Evolutionary conservation across 2,888 invertebrate species (phyloP).

Genomic region (Tipula unca): DNA sequence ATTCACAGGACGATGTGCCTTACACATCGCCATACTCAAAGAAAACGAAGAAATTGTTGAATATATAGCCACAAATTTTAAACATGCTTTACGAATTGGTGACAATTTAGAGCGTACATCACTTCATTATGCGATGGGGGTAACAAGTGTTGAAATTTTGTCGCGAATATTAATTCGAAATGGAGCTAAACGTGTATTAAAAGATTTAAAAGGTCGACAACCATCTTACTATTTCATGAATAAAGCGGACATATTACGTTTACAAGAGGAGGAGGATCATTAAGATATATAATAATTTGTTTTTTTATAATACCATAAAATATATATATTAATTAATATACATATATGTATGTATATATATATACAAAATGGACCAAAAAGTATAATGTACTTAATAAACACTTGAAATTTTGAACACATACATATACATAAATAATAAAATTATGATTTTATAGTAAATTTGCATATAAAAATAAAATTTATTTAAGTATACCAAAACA

Average conservation of each 20-base stretch:
- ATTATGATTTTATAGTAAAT: background rate
- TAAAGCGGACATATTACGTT: slow-evolving; percentile 73
- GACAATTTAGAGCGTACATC: slow-evolving; percentile 84
- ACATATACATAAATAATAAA: background rate
- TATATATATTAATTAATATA: too few relatives aligned
- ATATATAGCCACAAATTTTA: slow-evolving; percentile 61
- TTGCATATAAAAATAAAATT: background rate
- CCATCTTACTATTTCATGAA: slow-evolving; percentile 91
- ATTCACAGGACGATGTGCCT: slow-evolving; percentile 58
- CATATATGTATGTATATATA: too few relatives aligned
- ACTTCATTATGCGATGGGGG: slow-evolving; percentile 85
- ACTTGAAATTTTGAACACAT: background rate
- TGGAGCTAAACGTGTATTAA: slow-evolving; percentile 72
- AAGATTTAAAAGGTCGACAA: slow-evolving; percentile 81
- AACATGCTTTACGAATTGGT: slow-evolving; percentile 64
- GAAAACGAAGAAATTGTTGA: slow-evolving; percentile 75
- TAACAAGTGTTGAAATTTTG: slow-evolving; percentile 71
- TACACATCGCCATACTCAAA: slow-evolving; percentile 80
- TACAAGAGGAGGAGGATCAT: slow-evolving; percentile 73
- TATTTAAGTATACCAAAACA: background rate
- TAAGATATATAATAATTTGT: background rate
- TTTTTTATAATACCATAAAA: background rate
- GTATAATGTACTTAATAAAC: background rate
- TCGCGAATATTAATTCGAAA: slow-evolving; percentile 72
- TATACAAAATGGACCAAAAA: background rate